Conservation (phyloP, 1,140 invertebrate species). For the Camponotus vicinus region DNA sequence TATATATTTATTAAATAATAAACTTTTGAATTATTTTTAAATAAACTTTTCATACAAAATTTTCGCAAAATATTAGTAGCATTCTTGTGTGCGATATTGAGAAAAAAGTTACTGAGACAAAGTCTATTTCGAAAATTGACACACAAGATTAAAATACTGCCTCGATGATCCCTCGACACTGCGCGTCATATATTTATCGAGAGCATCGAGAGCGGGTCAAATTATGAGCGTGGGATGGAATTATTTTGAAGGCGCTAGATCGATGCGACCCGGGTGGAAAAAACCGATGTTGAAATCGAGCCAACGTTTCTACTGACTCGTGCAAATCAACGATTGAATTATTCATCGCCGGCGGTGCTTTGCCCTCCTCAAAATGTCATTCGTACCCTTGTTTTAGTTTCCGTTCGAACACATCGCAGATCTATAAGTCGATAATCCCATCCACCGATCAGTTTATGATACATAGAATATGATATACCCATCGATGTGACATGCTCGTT, state of each 20-base stretch:
- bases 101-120: background rate
- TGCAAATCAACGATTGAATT: conserved; percentile 77
- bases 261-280: conserved; percentile 23
- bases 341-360: conserved; percentile 72
- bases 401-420: background rate
- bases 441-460: background rate
- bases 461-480: background rate
- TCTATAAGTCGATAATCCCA: conserved; percentile 9
- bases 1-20: background rate
- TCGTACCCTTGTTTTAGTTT: conserved; percentile 47
- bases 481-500: background rate
- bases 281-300: conserved; percentile 67
- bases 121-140: conserved; percentile 23
- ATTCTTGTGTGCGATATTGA: background rate
- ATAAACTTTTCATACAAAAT: background rate
- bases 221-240: conserved; percentile 16
- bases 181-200: conserved; percentile 59
- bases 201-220: conserved; percentile 25
- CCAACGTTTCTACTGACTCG: conserved; percentile 65
- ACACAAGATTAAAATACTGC: conserved; percentile 1
- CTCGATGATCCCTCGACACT: background rate
- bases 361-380: conserved; percentile 27
- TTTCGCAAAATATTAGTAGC: background rate
- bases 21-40: background rate
- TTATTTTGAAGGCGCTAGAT: conserved; percentile 32